Base-by-base conservation (phyloP, 1,140 invertebrate species). In the Oryctes rhinoceros region DNA sequence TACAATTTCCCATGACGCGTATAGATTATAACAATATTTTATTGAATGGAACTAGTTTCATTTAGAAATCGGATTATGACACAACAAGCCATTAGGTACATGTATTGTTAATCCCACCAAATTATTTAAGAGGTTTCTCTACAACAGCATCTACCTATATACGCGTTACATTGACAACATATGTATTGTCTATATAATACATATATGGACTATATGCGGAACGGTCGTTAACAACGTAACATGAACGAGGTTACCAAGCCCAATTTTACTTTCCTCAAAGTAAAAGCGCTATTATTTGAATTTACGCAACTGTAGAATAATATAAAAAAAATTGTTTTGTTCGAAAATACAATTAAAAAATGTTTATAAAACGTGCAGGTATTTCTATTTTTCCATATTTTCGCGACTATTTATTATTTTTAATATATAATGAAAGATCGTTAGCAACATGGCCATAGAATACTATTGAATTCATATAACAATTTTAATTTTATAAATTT, bases 41-140 rank as follows among this genome's bases (percentile, higher is more conserved):
- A 18, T 24, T 35, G 10, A 35, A 11, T 71, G 35, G 24, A 71
- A 71, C 65, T 24, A 37, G 65, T 71, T 71, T 24, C 35, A 71
- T 71, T 71, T 71, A 71, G 65, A 71, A 71, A 71, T 71, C 65
- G 65, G 18, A 24, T 30, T 71, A 62, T 62, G 53, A 71, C 65
- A 71, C 65, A 71, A 71, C 65, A 71, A 18, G 20, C 65, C 24
- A 71, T 71, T 37, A 71, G 24, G 35, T 24, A 71, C 65, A 71
- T 37, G 24, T 37, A 71, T 59, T 71, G 65, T 37, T 71, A 71
- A 24, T 37, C 13, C 65, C 35, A 71, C 65, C 24, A 71, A 71
- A 71, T 30, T 24, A 71, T 71, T 35, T 71, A 71, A 24, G 13
- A 71, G 24, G 11, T 71, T 71, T 37, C 65, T 71, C 35, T 18